A percentile compares a stretch with the other conserved stretches of the same genome.
phyloP scores from a whole-genome alignment of 2,888 invertebrate species.

The Agriopis marginaria region DNA sequence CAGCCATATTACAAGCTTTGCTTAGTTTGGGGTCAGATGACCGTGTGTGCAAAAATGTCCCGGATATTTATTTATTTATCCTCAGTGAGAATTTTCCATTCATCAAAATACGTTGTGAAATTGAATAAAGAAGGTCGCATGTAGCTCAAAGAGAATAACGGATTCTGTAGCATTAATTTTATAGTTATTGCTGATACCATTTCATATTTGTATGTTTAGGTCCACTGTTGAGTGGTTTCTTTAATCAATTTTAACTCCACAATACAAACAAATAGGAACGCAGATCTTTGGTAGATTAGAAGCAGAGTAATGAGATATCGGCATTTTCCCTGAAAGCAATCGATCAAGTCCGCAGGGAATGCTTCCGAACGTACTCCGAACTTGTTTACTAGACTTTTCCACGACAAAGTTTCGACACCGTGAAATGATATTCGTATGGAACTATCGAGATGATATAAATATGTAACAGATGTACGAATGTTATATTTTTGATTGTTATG shows the following conservation, averaged over 20 bases:
- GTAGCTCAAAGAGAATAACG: too few species aligned
- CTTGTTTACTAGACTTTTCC: constrained; percentile 7
- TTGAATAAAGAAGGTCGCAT: too few species aligned
- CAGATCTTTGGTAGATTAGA: background rate
- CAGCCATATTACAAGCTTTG: too few species aligned
- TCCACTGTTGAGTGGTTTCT: background rate
- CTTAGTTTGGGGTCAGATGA: too few species aligned
- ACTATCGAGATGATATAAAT: background rate
- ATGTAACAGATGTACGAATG: background rate
- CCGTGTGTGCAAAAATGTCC: too few species aligned
- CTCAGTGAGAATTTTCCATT: too few species aligned
- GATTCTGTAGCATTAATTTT: too few species aligned
- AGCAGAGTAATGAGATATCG: constrained; percentile 14
- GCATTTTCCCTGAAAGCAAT: constrained; percentile 9
- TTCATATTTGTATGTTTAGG: too few species aligned
- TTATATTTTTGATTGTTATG: background rate
- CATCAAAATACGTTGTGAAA: too few species aligned
- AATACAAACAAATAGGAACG: background rate
- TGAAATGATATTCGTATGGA: constrained; percentile 9
- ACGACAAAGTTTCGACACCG: constrained; percentile 1
- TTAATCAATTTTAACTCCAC: background rate
- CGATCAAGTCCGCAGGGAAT: constrained; percentile 11
- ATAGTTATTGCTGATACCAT: too few species aligned
- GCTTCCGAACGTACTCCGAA: background rate
- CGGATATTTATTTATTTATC: too few species aligned